Evolutionary conservation across 2,113 vertebrate species (phyloP), one percentile per base, ranked within the genome.

Genomic region (Isichthys henryi): DNA sequence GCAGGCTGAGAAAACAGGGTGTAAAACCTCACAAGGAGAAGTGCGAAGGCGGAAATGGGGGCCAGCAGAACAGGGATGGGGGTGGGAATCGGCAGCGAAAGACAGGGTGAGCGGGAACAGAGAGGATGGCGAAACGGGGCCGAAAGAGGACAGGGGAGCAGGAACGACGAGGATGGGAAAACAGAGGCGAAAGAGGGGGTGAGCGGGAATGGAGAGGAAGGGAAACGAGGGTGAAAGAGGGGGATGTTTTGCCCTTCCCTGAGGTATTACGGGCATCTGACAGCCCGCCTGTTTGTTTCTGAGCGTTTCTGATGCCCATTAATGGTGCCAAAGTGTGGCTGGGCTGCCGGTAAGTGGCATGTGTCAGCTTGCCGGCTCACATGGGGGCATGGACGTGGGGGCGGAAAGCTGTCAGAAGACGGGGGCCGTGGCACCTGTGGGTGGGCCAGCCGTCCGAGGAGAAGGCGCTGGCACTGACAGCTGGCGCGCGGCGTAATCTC

Each of bases 391-490:
- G 87, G 94, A 91, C 93, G 94, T 93, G 92, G 92, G 39, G 45
- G 82, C 9, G 39, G 82, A 48, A 48, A 90, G 88, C 92, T 95
- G 94, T 94, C 94, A 94, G 85, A 89, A 92, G 87, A 90, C 35
- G 86, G 92, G 93, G 94, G 93, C 91, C 92, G 89, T 91, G 93
- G 93, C 93, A 95, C 94, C 94, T 94, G 93, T 95, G 93, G 93
- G 95, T 93, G 95, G 94, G 95, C 92, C 92, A 92, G 93, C 93
- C 95, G 94, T 95, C 95, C 94, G 91, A 93, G 93, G 93, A 91
- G 85, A 90, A 94, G 95, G 92, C 93, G 92, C 91, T 93, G 90
- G 93, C 85, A 90, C 90, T 90, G 93, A 95, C 92, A 94, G 94
- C 90, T 91, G 90, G 91, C 91, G 88, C 89, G 87, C 90, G 88